phyloP scores from a whole-genome alignment of 2,888 invertebrate genomes.

The Heliothis peltigera region DNA sequence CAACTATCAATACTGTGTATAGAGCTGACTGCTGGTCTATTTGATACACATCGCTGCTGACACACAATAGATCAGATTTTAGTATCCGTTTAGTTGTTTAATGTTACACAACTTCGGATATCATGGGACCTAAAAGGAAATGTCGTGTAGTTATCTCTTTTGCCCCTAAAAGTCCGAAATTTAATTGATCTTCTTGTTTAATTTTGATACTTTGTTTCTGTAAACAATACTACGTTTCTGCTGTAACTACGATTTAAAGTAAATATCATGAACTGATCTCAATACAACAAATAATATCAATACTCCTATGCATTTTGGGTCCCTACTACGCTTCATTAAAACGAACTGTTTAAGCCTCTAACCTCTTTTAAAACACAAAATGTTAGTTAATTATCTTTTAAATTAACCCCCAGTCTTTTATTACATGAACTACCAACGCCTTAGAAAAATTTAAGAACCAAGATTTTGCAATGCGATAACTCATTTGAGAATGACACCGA shows the following conservation, averaged over 20 bases:
- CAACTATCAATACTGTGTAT: constrained; percentile 73
- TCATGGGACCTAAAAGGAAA: constrained; percentile 55
- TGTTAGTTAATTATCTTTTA: constrained; percentile 22
- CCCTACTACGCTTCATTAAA: constrained; percentile 37
- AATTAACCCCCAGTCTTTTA: constrained; percentile 40
- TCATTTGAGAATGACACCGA: constrained; percentile 84
- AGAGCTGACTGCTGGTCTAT: constrained; percentile 73
- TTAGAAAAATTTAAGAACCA: constrained; percentile 64
- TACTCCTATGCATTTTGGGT: constrained; percentile 41
- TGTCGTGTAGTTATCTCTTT: constrained; percentile 40
- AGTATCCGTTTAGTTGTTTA: constrained; percentile 47
- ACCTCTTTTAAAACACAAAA: constrained; percentile 14
- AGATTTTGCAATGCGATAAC: constrained; percentile 81
- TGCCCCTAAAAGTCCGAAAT: constrained; percentile 37
- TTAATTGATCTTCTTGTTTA: constrained; percentile 31
- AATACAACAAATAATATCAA: constrained; percentile 41
- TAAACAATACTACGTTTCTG: constrained; percentile 21
- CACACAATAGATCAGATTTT: constrained; percentile 70
- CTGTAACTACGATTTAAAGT: not conserved
- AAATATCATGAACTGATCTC: constrained; percentile 15
- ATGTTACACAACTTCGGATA: constrained; percentile 58
- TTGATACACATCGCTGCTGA: constrained; percentile 77
- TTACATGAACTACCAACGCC: constrained; percentile 49
- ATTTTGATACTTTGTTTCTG: constrained; percentile 29
- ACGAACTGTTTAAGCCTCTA: constrained; percentile 13